Conservation (phyloP, 2,797 vertebrate species). For the Mus spretus region DNA sequence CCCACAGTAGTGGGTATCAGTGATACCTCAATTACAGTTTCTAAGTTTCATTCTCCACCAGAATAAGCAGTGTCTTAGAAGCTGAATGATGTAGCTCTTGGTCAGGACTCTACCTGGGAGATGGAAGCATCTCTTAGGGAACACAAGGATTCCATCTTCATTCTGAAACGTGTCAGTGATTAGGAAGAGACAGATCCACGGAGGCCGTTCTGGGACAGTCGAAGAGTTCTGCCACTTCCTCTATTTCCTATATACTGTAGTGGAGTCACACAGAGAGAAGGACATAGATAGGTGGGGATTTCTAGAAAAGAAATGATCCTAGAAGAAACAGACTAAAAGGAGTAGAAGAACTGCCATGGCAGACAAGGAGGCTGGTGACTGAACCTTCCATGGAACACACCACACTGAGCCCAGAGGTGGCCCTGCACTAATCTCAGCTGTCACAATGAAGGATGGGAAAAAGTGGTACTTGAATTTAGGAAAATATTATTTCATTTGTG, state of each 20-base stretch:
- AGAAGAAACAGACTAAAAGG: neutral
- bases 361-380: neutral
- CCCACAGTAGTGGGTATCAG: neutral
- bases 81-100: neutral
- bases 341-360: neutral
- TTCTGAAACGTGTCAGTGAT: neutral
- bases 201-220: neutral
- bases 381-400: neutral
- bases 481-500: neutral
- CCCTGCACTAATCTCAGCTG: neutral
- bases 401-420: neutral
- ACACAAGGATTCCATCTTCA: rapidly evolving
- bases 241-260: neutral
- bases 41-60: neutral
- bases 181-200: too few relatives aligned
- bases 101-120: neutral
- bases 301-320: neutral
- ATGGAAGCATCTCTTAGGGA: neutral
- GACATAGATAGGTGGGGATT: neutral
- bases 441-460: neutral
- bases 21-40: neutral
- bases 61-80: neutral
- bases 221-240: neutral
- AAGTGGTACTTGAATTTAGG: neutral
- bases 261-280: neutral